Base-by-base conservation (phyloP, 2,888 invertebrate genomes). In the Sesamia inferens region DNA sequence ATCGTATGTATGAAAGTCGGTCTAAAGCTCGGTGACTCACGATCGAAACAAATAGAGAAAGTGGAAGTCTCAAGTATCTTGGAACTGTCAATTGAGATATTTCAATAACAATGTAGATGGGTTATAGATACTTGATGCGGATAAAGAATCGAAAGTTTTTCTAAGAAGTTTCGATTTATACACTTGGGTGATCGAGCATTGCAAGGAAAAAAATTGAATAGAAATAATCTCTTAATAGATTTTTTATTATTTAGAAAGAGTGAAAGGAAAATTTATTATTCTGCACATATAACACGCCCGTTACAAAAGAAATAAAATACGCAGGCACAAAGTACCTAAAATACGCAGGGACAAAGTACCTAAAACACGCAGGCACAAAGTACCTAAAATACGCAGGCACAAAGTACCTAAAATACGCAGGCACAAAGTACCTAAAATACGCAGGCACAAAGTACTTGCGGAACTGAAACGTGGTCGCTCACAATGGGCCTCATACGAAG, bases 131-230 rank as follows among this genome's bases (percentile, higher is more conserved):
- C 57, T 51, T 48, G 54, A 58, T 39, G 48, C 19, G 13, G 5
- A 68, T 59, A 31, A 64, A 74, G 68, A 57, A 82, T 65, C 58
- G 76, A 86, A 86, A 79, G 79, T 77, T 55, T 0, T 83, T 84
- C 85, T 67, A n/a, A 74, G 85, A 85, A 86, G 44, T 64, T 5
- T 51, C 64, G 61, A 51, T 48, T 63, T 54, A n/a, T 48, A 67
- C 58, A 68, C 51, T 39, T 68, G 39, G 10, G 7, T 61, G 67
- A 47, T 58, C 1, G 48, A 54, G 58, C 54, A 48, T 59, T 5
- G 22, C 66, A 73, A 59, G 39, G 7, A 24, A 55, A 13, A 55
- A 31, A 66, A 19, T 11, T 10, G 47, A 19, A 79, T 57, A 74
- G 57, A 64, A 68, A 82, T 11, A 16, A 5, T 8, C 8, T 24